Conservation (phyloP, 2,797 vertebrate genomes). For the Helicolenus hilgendorfi region DNA sequence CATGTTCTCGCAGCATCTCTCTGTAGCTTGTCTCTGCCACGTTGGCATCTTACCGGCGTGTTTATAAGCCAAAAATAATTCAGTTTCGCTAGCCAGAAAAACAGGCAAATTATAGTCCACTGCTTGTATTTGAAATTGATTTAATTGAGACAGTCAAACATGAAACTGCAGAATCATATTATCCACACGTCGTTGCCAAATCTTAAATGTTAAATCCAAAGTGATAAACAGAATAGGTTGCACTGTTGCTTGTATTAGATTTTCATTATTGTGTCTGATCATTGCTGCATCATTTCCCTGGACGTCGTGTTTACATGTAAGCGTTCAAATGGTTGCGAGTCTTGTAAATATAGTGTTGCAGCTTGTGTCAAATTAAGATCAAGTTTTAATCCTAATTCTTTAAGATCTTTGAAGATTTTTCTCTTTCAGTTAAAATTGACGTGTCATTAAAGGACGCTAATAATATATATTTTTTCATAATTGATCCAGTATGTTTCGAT, state of each 20-base stretch:
- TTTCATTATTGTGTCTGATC: not conserved
- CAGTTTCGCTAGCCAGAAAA: slow-evolving; percentile 49
- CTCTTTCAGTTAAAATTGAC: not conserved
- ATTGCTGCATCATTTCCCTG: not conserved
- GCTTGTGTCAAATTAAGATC: not conserved
- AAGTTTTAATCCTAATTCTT: not conserved
- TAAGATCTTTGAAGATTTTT: not conserved
- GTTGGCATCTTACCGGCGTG: slow-evolving; percentile 30
- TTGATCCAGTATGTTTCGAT: not conserved
- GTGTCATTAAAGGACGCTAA: not conserved
- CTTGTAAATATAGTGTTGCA: not conserved
- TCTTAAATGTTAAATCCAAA: slow-evolving; percentile 25
- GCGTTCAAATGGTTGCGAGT: not conserved
- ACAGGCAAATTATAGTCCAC: slow-evolving; percentile 54
- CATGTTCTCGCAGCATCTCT: slow-evolving; percentile 23
- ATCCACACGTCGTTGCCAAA: slow-evolving; percentile 3
- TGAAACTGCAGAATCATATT: slow-evolving; percentile 31
- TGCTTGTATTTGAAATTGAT: slow-evolving; percentile 49
- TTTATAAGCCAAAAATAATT: slow-evolving; percentile 55
- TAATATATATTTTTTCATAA: not conserved
- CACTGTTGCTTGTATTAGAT: not conserved
- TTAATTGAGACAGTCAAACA: slow-evolving; percentile 58
- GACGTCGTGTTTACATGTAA: not conserved
- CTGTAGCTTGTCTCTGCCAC: slow-evolving; percentile 41
- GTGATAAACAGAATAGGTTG: slow-evolving; percentile 2